phyloP scores from a whole-genome alignment of 2,888 invertebrate species.

The Rhingia rostrata region DNA sequence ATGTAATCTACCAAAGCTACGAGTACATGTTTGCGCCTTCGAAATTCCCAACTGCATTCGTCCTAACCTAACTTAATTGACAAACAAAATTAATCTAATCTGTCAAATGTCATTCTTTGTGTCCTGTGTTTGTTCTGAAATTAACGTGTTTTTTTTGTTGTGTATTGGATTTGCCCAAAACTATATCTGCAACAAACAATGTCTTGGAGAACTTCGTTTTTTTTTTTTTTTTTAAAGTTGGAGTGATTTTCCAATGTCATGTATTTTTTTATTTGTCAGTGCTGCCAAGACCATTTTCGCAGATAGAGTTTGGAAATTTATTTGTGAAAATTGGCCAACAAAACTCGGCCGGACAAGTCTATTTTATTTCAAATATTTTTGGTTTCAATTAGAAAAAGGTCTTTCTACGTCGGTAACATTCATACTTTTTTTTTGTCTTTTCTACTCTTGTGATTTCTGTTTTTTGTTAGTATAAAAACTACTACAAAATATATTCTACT shows the following conservation, averaged over 20 bases:
- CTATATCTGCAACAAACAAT: not conserved
- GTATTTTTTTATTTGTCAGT: too few relatives aligned
- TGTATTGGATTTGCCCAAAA: constrained; percentile 23
- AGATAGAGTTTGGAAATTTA: too few relatives aligned
- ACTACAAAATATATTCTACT: constrained; percentile 68
- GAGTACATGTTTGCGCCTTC: constrained; percentile 8
- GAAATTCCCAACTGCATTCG: constrained; percentile 9
- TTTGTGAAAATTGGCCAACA: constrained; percentile 35
- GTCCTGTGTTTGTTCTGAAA: constrained; percentile 24
- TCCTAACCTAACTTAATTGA: constrained; percentile 43
- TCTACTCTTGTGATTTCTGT: constrained; percentile 35
- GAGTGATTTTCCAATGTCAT: too few relatives aligned
- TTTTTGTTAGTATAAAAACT: constrained; percentile 67
- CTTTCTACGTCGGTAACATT: constrained; percentile 20
- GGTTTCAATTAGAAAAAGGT: constrained; percentile 50
- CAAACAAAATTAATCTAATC: constrained; percentile 32
- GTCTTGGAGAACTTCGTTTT: too few relatives aligned
- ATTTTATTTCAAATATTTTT: constrained; percentile 42
- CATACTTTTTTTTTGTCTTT: constrained; percentile 51
- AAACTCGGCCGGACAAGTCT: constrained; percentile 33
- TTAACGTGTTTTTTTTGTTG: constrained; percentile 4
- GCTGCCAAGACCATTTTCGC: too few relatives aligned
- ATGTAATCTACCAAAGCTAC: constrained; percentile 15
- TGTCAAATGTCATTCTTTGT: constrained; percentile 3
- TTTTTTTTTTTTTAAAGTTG: too few relatives aligned